Conservation (phyloP, 2,113 vertebrate species). For the Diadophis punctatus region DNA sequence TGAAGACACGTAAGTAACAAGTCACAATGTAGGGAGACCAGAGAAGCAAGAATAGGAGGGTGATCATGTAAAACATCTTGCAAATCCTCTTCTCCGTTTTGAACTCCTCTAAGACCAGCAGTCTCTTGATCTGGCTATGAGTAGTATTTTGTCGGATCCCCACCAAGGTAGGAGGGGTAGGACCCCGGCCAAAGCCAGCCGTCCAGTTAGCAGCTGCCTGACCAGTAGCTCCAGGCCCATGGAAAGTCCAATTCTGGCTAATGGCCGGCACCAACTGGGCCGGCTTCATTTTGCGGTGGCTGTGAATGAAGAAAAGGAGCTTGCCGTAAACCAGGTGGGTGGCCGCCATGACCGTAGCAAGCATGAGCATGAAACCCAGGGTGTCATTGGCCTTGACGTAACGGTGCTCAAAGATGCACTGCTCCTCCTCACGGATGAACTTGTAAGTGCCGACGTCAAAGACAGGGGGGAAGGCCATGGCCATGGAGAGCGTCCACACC, state of each 20-base stretch:
- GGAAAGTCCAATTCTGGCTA: slow-evolving; percentile 98
- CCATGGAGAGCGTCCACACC: slow-evolving; percentile 92
- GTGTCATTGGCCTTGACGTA: slow-evolving; percentile 91
- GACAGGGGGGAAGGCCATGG: slow-evolving; percentile 92
- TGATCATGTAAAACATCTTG: slow-evolving; percentile 97
- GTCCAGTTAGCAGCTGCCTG: slow-evolving; percentile 97
- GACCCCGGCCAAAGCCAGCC: slow-evolving; percentile 91
- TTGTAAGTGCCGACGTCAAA: slow-evolving; percentile 91
- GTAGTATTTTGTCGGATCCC: slow-evolving; percentile 84
- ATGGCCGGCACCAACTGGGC: slow-evolving; percentile 91
- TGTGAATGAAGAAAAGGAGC: slow-evolving; percentile 92
- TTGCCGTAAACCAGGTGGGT: slow-evolving; percentile 93
- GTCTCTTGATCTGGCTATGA: slow-evolving; percentile 83
- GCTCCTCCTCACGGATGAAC: slow-evolving; percentile 89
- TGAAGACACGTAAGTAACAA: slow-evolving; percentile 89
- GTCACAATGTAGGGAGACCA: slow-evolving; percentile 94
- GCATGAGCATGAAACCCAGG: slow-evolving; percentile 91
- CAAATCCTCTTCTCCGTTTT: slow-evolving; percentile 95
- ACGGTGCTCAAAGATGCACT: slow-evolving; percentile 94
- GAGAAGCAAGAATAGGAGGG: slow-evolving; percentile 86
- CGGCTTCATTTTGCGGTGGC: slow-evolving; percentile 96
- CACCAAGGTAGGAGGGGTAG: slow-evolving; percentile 91
- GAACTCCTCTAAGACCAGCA: slow-evolving; percentile 93
- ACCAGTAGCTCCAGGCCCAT: slow-evolving; percentile 91
- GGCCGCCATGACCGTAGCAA: slow-evolving; percentile 85